Conservation (phyloP, 2,797 vertebrate genomes). For the Enteromius fasciolatus region DNA sequence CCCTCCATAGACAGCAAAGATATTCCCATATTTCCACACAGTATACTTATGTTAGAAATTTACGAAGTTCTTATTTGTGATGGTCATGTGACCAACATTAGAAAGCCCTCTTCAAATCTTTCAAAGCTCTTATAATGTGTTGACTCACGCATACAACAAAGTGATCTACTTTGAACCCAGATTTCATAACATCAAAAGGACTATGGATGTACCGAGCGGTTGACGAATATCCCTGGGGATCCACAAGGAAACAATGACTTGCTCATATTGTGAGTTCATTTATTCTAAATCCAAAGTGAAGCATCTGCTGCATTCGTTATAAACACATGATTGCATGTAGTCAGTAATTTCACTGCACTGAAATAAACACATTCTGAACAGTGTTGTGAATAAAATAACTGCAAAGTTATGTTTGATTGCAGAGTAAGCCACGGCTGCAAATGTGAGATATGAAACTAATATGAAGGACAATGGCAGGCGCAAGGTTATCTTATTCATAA, state of each 20-base stretch:
- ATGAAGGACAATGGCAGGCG: constrained; percentile 49
- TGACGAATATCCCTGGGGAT: not conserved
- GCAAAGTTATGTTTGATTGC: constrained; percentile 58
- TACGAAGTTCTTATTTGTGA: not conserved
- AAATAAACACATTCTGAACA: constrained; percentile 25
- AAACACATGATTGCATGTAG: constrained; percentile 28
- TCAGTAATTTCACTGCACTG: not conserved
- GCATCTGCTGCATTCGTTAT: not conserved
- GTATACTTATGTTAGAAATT: not conserved
- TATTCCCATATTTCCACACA: not conserved
- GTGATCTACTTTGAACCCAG: not conserved
- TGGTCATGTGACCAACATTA: not conserved
- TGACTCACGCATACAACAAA: constrained; percentile 4
- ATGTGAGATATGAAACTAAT: constrained; percentile 59
- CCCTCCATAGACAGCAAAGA: too few species aligned
- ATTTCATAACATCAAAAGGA: not conserved
- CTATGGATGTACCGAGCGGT: not conserved
- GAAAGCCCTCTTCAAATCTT: constrained; percentile 8
- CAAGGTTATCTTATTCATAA: constrained; percentile 56
- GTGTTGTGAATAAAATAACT: constrained; percentile 52
- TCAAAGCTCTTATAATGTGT: not conserved
- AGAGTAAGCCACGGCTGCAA: constrained; percentile 47
- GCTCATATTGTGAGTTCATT: not conserved
- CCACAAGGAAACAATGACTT: not conserved
- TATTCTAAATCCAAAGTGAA: not conserved